Percentiles rank a stretch among this genome's conserved stretches.
phyloP scores from a whole-genome alignment of 2,888 invertebrate species.

The Campoletis raptor region DNA sequence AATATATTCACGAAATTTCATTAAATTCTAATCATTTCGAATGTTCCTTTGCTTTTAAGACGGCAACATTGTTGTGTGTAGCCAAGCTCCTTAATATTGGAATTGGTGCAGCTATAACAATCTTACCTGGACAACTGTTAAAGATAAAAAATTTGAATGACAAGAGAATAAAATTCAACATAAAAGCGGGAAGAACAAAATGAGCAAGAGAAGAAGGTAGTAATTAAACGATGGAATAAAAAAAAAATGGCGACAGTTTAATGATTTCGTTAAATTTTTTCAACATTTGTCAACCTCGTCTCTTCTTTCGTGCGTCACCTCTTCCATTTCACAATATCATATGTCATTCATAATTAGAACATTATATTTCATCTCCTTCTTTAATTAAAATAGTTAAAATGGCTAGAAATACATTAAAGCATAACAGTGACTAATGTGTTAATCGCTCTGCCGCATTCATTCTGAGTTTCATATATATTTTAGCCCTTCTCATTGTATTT shows the following conservation, averaged over 20 bases:
- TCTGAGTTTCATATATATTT: conserved; percentile 68
- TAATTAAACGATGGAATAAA: background rate
- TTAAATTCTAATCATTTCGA: no score
- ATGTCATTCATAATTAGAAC: conserved; percentile 37
- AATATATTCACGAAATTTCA: no score
- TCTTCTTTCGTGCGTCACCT: conserved; percentile 26
- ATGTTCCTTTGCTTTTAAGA: no score
- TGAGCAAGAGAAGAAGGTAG: background rate
- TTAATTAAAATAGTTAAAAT: conserved; percentile 80
- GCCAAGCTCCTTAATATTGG: no score
- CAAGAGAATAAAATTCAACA: no score
- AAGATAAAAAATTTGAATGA: no score
- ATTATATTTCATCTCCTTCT: conserved; percentile 38
- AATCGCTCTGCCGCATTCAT: conserved; percentile 72
- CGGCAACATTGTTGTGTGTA: no score
- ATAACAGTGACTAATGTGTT: conserved; percentile 82
- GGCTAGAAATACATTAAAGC: conserved; percentile 83
- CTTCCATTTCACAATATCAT: conserved; percentile 27
- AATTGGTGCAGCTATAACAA: no score
- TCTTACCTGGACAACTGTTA: no score
- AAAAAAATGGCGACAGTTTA: background rate
- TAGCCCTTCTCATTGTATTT: conserved; percentile 48
- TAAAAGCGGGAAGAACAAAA: background rate
- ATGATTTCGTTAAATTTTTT: conserved; percentile 3
- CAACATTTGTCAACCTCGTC: conserved; percentile 46